Evolutionary conservation across 2,113 vertebrate species (phyloP), one percentile per base, ranked within the genome.

Genomic region (Xenotilapia flavipinnis): DNA sequence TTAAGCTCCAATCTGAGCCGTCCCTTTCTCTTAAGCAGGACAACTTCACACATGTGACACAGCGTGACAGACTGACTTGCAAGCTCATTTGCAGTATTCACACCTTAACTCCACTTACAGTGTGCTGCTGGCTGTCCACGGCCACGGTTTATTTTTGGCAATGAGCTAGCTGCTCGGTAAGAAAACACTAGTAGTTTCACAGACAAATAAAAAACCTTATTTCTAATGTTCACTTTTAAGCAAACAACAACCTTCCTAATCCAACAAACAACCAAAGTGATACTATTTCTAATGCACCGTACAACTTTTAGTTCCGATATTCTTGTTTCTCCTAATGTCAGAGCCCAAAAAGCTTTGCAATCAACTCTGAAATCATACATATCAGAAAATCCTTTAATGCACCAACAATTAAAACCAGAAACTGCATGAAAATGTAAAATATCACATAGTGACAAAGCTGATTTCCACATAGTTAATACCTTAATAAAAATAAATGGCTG

Each of bases 1-100:
- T 81, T 90, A 88, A 92, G 86, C 90, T 88, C 70, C 70, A 68
- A 85, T 92, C 82, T 62, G 86, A 91, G 89, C 80, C 87, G 40
- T 82, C 68, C 60, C 55, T 83, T 87, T 88, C 58, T 82, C 75
- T 45, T 88, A 87, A 84, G 89, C 83, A 87, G 83, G 91, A 56
- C 84, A 83, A 58, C 75, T 56, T 86, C 23, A 79, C 83, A 85
- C 90, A 85, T 49, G 90, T 90, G 83, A 91, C 87, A 85, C n/a
- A 82, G 54, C 15, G 13, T 81, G 89, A 73, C 58, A 79, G 70
- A 82, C 73, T 80, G n/a, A 80, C 70, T 89, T 82, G 56, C 77
- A n/a, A 82, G 42, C 38, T 89, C 23, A 88, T 55, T 75, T 82
- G 53, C 49, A 70, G 77, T 81, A 82, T 84, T 90, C 54, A 87